Conservation (phyloP, 2,888 invertebrate genomes). For the Acrobasis suavella region DNA sequence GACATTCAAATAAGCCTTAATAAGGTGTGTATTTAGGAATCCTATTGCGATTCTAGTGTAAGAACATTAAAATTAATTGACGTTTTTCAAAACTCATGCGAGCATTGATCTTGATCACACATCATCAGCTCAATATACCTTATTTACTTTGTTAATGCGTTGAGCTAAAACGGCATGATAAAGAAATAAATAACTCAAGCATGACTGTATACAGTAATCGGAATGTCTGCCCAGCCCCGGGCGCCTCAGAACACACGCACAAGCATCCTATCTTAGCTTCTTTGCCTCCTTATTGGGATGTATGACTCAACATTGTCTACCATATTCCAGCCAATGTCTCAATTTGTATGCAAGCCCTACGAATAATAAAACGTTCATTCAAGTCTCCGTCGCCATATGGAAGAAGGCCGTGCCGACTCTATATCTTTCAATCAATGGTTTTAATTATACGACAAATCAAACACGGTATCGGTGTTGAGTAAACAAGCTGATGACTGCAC, state of each 20-base stretch:
- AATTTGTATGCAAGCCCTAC: slow-evolving; percentile 34
- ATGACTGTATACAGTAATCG: slow-evolving; percentile 13
- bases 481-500: slow-evolving; percentile 24
- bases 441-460: slow-evolving; percentile 33
- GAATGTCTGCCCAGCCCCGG: slow-evolving; percentile 14
- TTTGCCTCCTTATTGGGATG: slow-evolving; percentile 18
- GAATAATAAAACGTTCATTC: slow-evolving; percentile 33
- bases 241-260: slow-evolving; percentile 16
- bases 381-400: slow-evolving; percentile 30
- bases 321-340: slow-evolving; percentile 30
- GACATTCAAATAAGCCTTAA: too few species aligned
- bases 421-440: slow-evolving; percentile 38
- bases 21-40: too few species aligned
- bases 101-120: not conserved
- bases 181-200: slow-evolving; percentile 5
- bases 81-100: not conserved
- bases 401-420: slow-evolving; percentile 37
- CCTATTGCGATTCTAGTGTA: not conserved
- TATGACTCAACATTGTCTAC: slow-evolving; percentile 33
- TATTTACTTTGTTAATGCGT: not conserved
- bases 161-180: slow-evolving; percentile 9
- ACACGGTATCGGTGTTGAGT: slow-evolving; percentile 29
- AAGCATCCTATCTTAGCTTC: slow-evolving; percentile 18
- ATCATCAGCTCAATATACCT: not conserved
- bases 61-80: not conserved